Evolutionary conservation across 2,113 vertebrate genomes (phyloP), one percentile per base, ranked within the genome.

Genomic region (Lampris megalopsis): DNA sequence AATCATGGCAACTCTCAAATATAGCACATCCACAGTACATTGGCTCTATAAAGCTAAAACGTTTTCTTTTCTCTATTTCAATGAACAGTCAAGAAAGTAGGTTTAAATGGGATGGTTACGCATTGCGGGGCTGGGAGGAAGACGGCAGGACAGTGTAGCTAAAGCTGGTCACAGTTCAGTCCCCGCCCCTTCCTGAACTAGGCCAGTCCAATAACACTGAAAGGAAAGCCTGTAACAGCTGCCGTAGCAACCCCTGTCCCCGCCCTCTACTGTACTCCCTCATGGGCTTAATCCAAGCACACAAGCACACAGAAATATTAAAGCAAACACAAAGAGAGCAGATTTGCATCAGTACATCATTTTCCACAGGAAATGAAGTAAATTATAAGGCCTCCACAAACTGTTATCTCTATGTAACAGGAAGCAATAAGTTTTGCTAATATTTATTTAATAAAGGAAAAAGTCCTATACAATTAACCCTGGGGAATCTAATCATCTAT

Each of bases 151-250:
- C 49, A 1, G 50, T 24, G 59, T 9, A 63, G 73, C 38, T 6
- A 1, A 9, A 60, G 72, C 71, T 82, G 73, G 43, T 81, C 67
- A 73, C 9, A 71, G 74, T 53, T 70, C 81, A 71, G 68, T 80
- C 63, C 37, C 54, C 73, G 82, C 35, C 63, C 11, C 73, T 80
- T 68, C 71, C 83, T 75, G 81, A 91, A 88, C 60, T 86, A 91
- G 90, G 89, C 71, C 83, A 88, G 85, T 87, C 85, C 80, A 71
- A 77, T 85, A 88, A 87, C 81, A 71, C 49, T 64, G 42, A 56
- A 52, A 50, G 70, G 61, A 68, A 72, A 66, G 77, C 83, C 63
- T 9, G 37, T 66, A 73, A 74, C 80, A 75, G 85, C 68, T 75
- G 81, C 77, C 62, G 45, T 77, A 74, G 61, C 60, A 74, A 38